A percentile compares a stretch with the other conserved stretches of the same genome.
phyloP scores from a whole-genome alignment of 2,888 invertebrate genomes.

The Drymonia ruficornis region DNA sequence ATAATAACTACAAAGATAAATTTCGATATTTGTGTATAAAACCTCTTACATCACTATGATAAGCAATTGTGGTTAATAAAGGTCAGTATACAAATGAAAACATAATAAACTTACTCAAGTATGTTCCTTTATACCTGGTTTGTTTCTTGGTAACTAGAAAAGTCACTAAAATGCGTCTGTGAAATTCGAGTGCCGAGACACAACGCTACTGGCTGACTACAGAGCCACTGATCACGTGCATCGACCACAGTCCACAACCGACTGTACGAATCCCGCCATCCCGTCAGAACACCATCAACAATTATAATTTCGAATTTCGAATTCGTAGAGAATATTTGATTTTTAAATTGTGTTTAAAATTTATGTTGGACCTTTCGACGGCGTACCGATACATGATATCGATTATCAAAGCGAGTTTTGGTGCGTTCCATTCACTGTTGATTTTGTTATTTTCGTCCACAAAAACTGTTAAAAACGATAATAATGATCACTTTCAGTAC shows the following conservation, averaged over 20 bases:
- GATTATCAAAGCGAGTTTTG: background rate
- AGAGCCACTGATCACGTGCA: conserved; percentile 51
- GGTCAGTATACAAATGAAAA: conserved; percentile 3
- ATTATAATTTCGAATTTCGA: conserved; percentile 44
- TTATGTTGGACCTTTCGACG: conserved; percentile 32
- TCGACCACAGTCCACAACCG: conserved; percentile 39
- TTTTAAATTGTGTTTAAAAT: conserved; percentile 40
- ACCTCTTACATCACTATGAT: conserved; percentile 3
- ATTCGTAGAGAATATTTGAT: conserved; percentile 32
- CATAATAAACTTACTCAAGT: background rate
- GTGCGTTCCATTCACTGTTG: no score
- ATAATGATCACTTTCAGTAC: no score
- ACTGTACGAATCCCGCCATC: conserved; percentile 17
- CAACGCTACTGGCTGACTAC: background rate
- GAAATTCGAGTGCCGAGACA: background rate
- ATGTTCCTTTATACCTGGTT: background rate
- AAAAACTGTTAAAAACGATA: no score
- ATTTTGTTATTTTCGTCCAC: no score
- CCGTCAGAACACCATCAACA: conserved; percentile 23
- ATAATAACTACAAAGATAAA: conserved; percentile 6
- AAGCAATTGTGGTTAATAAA: background rate
- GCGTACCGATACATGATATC: background rate
- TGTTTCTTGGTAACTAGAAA: background rate
- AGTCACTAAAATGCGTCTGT: background rate
- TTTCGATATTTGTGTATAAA: conserved; percentile 7